Evolutionary conservation across 2,888 invertebrate genomes (phyloP).

Genomic region (Agriotes lineatus): DNA sequence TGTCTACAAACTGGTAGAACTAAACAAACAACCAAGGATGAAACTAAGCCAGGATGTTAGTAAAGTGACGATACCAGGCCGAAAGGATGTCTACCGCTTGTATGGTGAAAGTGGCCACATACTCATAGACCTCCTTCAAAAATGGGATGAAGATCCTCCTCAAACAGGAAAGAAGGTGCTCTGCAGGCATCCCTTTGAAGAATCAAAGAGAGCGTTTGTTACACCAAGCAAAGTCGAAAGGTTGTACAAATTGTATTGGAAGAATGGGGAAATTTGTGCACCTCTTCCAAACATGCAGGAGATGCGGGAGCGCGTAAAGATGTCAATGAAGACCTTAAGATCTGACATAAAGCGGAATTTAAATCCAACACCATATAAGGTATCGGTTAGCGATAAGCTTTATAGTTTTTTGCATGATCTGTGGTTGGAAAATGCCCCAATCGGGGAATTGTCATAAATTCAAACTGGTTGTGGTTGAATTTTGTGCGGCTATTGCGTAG

Average conservation of each 20-base stretch:
- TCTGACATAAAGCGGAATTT: conserved; percentile 94
- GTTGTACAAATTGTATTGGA: conserved; percentile 88
- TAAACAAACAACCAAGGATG: conserved; percentile 90
- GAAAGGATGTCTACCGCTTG: conserved; percentile 83
- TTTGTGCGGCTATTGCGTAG: too few species aligned
- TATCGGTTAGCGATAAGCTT: conserved; percentile 91
- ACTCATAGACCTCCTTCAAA: conserved; percentile 89
- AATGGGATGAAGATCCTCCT: conserved; percentile 83
- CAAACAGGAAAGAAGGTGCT: conserved; percentile 84
- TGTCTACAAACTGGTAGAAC: conserved; percentile 97
- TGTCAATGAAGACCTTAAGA: conserved; percentile 84
- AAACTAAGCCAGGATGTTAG: conserved; percentile 97
- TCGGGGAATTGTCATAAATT: conserved; percentile 91
- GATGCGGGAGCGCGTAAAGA: conserved; percentile 82
- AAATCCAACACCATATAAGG: conserved; percentile 99
- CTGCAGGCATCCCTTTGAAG: conserved; percentile 96
- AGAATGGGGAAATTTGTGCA: conserved; percentile 80
- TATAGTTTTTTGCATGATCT: conserved; percentile 95
- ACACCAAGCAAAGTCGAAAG: conserved; percentile 89
- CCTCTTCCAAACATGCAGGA: conserved; percentile 79
- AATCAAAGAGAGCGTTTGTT: conserved; percentile 95
- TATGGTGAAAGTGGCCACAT: conserved; percentile 86
- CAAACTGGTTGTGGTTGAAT: too few species aligned
- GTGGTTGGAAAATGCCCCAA: conserved; percentile 97
- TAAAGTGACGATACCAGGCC: conserved; percentile 97